phyloP scores from a whole-genome alignment of 2,113 vertebrate species.

The Mellivora capensis region DNA sequence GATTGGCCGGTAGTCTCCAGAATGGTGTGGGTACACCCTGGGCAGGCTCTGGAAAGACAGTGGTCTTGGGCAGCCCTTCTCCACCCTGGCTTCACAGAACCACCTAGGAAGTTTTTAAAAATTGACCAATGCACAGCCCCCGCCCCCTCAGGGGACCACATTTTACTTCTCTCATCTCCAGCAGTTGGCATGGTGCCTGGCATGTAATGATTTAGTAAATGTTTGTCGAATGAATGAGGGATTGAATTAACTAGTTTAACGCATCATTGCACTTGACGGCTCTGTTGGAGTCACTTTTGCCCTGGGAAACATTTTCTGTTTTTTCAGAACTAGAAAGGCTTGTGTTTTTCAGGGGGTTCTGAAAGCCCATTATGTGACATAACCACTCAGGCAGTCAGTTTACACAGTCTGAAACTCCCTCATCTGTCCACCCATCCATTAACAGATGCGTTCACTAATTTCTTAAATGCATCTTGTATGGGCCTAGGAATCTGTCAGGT shows the following conservation, averaged over 20 bases:
- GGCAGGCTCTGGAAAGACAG: not conserved
- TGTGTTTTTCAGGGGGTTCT: not conserved
- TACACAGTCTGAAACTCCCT: not conserved
- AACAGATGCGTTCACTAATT: not conserved
- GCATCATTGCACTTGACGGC: not conserved
- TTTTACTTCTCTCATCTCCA: not conserved
- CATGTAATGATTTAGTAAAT: constrained; percentile 27
- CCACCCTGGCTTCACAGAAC: not conserved
- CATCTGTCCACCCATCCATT: not conserved
- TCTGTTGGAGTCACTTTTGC: constrained; percentile 44
- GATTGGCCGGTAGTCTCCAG: no score
- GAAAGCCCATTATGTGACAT: not conserved
- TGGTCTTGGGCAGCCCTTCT: not conserved
- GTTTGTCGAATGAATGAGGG: constrained; percentile 54
- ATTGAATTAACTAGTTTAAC: constrained; percentile 40
- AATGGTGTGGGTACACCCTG: rapidly evolving
- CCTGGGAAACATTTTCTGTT: constrained; percentile 15
- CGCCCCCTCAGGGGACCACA: not conserved
- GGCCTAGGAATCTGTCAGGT: not conserved
- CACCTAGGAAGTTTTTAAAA: not conserved
- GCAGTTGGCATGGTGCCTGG: not conserved
- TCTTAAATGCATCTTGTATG: not conserved
- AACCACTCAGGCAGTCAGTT: not conserved
- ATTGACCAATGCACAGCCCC: no score
- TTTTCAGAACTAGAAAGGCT: constrained; percentile 13